Evolutionary conservation across 2,888 invertebrate species (phyloP), one percentile per base, ranked within the genome.

Genomic region (Polietes domitor): DNA sequence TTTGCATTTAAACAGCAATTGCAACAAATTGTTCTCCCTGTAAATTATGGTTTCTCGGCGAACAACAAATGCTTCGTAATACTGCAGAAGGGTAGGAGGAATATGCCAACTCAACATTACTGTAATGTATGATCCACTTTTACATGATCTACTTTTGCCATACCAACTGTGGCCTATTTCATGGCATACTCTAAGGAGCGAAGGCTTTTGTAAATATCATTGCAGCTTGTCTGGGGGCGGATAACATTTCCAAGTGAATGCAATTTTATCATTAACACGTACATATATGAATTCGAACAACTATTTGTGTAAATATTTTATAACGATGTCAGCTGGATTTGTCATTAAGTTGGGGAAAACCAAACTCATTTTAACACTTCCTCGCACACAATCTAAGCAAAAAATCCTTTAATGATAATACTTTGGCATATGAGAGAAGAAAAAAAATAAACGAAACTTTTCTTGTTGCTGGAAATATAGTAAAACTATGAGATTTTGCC

Each of bases 361-460:
- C 21, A 50, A 12, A n/a, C 17, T 7, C 50, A 50, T 50, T 43
- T 43, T 5, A n/a, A 50, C 2, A 50, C 12, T 50, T n/a, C 7
- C n/a, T 7, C 50, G 9, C 37, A 9, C 37, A 37, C 10, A 12
- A 1, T 7, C 9, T 37, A 7, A 37, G 37, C 7, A 53, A 53
- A 50, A 50, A 53, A 53, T 10, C 53, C 5, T 50, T 53, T 53
- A 53, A 53, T 21, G 53, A 21, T 53, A 53, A 50, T 50, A 50
- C 19, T n/a, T 43, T 2, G 15, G 19, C 50, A 50, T 50, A 53
- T 21, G 24, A 6, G 15, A 15, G 53, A 21, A 19, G 2, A 53
- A 53, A 53, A 21, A 21, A 53, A 50, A 9, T 4, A 37, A 37
- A 37, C 4, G 9, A 37, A 37, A 21, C 21, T 21, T 21, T 53